These are phyloP conservation scores for Stichodactyla helianthus DNA, from an alignment of 64 coral and sea anemone genomes.

Conservation along the genomic window DNA sequence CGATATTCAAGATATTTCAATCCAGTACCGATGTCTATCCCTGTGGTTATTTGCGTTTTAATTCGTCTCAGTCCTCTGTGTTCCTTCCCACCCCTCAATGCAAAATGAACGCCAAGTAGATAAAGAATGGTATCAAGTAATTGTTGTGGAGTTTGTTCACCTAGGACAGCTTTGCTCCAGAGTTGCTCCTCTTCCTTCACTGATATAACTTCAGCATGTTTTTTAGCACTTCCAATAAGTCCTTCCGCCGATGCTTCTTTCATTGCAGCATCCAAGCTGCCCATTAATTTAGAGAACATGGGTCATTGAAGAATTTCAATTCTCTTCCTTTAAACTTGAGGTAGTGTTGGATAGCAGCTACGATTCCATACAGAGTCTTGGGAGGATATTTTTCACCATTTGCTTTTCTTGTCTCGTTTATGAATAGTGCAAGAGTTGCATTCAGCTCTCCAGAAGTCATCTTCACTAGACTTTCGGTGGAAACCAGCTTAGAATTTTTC, in stretches of 20 bases:
- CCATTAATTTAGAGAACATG: background rate
- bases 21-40: background rate
- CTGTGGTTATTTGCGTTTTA: conserved; percentile 9
- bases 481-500: background rate
- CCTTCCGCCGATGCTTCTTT: conserved; percentile 7
- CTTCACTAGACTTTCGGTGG: background rate
- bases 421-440: conserved; percentile 4
- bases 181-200: conserved; percentile 1
- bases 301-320: conserved; percentile 10
- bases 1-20: conserved; percentile 10
- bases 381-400: conserved; percentile 25
- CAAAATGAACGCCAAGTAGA: conserved; percentile 25
- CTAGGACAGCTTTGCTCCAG: background rate
- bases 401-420: conserved; percentile 3
- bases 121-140: background rate
- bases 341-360: conserved; percentile 16
- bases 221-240: background rate
- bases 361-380: conserved; percentile 9
- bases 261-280: conserved; percentile 5
- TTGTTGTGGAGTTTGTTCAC: background rate
- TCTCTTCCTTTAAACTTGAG: background rate
- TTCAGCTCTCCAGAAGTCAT: conserved; percentile 19
- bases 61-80: conserved; percentile 2
- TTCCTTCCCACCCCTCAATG: conserved; percentile 27
- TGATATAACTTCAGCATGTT: background rate